Evolutionary conservation across 2,797 vertebrate species (phyloP).

Genomic region (Syngnathus acus): DNA sequence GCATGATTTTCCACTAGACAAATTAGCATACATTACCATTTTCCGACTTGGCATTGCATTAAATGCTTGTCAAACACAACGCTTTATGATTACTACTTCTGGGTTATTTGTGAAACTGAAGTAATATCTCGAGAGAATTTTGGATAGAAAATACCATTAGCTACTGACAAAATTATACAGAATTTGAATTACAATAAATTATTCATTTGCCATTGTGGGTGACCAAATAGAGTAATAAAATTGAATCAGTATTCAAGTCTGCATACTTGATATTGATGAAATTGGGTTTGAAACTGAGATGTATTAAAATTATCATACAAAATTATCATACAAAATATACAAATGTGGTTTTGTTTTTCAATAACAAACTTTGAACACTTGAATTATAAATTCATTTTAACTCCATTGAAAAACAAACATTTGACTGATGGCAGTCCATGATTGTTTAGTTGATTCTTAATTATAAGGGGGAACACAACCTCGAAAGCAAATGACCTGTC

Average conservation of each 20-base stretch:
- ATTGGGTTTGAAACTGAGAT: too few relatives aligned
- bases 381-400: too few relatives aligned
- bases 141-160: conserved; percentile 6
- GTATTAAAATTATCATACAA: too few relatives aligned
- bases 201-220: not conserved
- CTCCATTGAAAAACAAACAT: not conserved
- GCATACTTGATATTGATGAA: too few relatives aligned
- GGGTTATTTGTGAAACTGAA: conserved; percentile 30
- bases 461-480: too few relatives aligned
- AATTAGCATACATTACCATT: conserved; percentile 52
- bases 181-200: not conserved
- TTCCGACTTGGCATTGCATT: conserved; percentile 34
- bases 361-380: too few relatives aligned
- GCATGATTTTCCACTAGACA: conserved; percentile 3
- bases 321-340: too few relatives aligned
- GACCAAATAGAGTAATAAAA: too few relatives aligned
- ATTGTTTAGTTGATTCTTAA: too few relatives aligned
- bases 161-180: not conserved
- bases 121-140: conserved; percentile 20
- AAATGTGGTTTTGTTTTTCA: too few relatives aligned
- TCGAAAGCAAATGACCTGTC: conserved; percentile 65
- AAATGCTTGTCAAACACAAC: conserved; percentile 42
- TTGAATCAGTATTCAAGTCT: too few relatives aligned
- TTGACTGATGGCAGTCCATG: not conserved
- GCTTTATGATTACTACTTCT: conserved; percentile 34